These are phyloP conservation scores for Symphodus melops DNA, from an alignment of 2,113 vertebrate species.

Conservation along the genomic window DNA sequence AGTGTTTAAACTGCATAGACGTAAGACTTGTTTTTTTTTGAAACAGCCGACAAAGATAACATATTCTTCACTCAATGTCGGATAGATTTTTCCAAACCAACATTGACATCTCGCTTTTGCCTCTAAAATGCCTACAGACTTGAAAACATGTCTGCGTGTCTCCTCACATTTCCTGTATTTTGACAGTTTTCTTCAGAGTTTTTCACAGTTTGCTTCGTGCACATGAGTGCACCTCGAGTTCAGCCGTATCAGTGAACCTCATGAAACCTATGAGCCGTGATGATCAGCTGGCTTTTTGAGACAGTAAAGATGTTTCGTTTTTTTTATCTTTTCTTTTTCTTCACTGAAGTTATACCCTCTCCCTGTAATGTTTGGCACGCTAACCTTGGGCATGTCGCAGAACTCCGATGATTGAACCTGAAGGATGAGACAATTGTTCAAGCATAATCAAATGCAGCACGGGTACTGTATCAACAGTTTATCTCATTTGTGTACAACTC, in stretches of 20 bases:
- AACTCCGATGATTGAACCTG: neutral
- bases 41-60: neutral
- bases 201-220: constrained; percentile 34
- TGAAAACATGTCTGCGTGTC: constrained; percentile 14
- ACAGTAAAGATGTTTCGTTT: constrained; percentile 54
- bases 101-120: neutral
- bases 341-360: neutral
- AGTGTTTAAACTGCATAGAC: neutral
- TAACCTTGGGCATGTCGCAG: constrained; percentile 44
- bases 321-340: constrained; percentile 35
- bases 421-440: no score
- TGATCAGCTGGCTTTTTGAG: constrained; percentile 48
- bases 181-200: constrained; percentile 39
- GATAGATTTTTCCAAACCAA: constrained; percentile 1
- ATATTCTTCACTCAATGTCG: neutral
- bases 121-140: constrained; percentile 5
- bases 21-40: neutral
- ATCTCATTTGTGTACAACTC: neutral
- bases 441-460: no score
- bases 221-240: constrained; percentile 54
- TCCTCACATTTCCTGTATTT: constrained; percentile 50
- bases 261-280: constrained; percentile 47
- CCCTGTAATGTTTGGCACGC: constrained; percentile 26
- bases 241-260: constrained; percentile 32
- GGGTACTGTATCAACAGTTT: no score